These are phyloP conservation scores for Panzeria rudis DNA, from an alignment of 2,888 invertebrate species.

Conservation along the genomic window DNA sequence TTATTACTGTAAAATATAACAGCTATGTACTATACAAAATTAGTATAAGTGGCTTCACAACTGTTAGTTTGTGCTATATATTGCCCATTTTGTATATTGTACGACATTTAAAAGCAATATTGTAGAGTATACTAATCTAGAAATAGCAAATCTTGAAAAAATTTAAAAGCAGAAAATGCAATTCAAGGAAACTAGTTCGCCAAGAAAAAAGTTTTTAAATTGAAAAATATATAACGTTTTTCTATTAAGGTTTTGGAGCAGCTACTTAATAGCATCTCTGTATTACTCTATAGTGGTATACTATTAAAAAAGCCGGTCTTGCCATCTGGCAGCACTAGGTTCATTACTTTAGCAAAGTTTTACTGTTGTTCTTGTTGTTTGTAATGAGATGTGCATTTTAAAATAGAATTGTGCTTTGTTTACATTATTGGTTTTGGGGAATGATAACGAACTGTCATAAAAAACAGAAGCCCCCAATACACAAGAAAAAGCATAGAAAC, in stretches of 20 bases:
- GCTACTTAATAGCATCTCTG: background rate
- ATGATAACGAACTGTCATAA: constrained; percentile 39
- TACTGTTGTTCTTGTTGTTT: background rate
- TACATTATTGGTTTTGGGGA: constrained; percentile 11
- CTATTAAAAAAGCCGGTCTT: background rate
- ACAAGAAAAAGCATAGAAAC: background rate
- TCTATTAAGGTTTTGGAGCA: background rate
- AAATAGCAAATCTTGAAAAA: no score
- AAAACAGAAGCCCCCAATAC: background rate
- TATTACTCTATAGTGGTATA: background rate
- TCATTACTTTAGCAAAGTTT: background rate
- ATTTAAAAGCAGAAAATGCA: no score
- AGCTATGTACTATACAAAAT: no score
- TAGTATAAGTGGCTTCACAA: no score
- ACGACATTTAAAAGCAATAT: no score
- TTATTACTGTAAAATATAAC: no score
- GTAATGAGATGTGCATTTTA: constrained; percentile 2
- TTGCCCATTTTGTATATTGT: no score
- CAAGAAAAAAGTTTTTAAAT: background rate
- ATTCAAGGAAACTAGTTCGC: no score
- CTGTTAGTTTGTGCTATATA: no score
- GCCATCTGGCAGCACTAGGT: background rate
- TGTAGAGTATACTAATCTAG: no score
- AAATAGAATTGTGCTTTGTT: constrained; percentile 42
- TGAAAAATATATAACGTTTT: background rate